Percentiles rank a stretch among this genome's conserved stretches.
Evolutionary conservation across 1,140 invertebrate species (phyloP).

Genomic region (Hylyphantes graminicola): DNA sequence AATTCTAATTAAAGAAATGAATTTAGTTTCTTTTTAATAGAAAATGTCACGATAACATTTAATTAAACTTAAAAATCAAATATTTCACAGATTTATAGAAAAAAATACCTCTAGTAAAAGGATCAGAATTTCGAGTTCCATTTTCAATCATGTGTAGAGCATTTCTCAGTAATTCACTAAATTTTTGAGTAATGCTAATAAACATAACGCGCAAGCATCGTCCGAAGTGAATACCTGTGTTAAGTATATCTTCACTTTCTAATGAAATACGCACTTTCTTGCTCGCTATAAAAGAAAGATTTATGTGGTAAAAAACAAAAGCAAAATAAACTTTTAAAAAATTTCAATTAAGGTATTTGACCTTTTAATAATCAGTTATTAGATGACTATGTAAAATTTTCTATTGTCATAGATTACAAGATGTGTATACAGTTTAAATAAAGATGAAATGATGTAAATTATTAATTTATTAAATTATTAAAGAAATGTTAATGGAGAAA

Average conservation of each 20-base stretch:
- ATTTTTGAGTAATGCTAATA: slow-evolving; percentile 77
- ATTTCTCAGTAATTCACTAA: slow-evolving; percentile 76
- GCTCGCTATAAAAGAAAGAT: slow-evolving; percentile 5
- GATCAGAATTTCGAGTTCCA: slow-evolving; percentile 72
- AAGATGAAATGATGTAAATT: no score
- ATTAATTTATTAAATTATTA: no score
- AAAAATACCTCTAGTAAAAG: slow-evolving; percentile 73
- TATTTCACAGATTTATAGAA: not conserved
- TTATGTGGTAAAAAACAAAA: not conserved
- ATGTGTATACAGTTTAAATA: no score
- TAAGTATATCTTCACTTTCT: slow-evolving; percentile 18
- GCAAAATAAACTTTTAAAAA: no score
- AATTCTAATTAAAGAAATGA: not conserved
- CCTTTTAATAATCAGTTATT: no score
- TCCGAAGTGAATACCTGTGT: slow-evolving; percentile 73
- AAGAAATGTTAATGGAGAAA: no score
- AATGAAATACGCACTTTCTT: slow-evolving; percentile 6
- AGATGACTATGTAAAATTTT: no score
- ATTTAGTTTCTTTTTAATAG: not conserved
- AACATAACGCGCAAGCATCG: slow-evolving; percentile 80
- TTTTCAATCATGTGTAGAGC: slow-evolving; percentile 75
- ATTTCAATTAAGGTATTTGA: no score
- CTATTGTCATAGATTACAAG: no score
- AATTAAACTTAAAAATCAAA: not conserved
- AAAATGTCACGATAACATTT: not conserved